Conservation (phyloP, 2,888 invertebrate genomes). For the Torymus texanus region DNA sequence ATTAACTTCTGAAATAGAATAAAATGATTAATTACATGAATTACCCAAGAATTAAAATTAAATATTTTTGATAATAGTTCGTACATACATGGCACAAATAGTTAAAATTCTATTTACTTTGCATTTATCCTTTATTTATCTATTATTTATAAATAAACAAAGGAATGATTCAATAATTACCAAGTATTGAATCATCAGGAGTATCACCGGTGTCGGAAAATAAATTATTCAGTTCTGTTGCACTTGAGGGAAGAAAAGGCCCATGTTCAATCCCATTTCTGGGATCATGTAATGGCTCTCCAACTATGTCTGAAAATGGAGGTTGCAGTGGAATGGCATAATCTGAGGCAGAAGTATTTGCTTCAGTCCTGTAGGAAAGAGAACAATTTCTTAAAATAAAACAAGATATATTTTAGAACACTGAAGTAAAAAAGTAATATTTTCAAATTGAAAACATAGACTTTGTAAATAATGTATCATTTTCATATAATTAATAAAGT, state of each 20-base stretch:
- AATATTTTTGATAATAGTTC: too few relatives aligned
- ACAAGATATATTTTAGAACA: background rate
- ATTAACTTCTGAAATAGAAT: slow-evolving; percentile 58
- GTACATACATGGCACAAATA: too few relatives aligned
- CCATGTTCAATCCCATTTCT: slow-evolving; percentile 69
- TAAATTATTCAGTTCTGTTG: slow-evolving; percentile 67
- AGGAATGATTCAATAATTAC: slow-evolving; percentile 56
- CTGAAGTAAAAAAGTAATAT: too few relatives aligned
- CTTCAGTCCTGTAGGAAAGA: slow-evolving; percentile 54
- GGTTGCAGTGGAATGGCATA: slow-evolving; percentile 45
- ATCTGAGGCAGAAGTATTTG: slow-evolving; percentile 52
- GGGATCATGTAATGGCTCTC: slow-evolving; percentile 64
- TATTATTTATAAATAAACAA: too few relatives aligned
- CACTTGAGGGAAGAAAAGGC: slow-evolving; percentile 70
- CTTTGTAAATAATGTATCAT: too few relatives aligned
- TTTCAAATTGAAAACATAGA: background rate
- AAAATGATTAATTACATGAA: background rate
- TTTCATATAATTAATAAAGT: background rate
- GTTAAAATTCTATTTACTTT: too few relatives aligned
- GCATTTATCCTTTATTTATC: too few relatives aligned
- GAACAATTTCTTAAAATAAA: background rate
- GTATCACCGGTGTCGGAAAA: slow-evolving; percentile 71
- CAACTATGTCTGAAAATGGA: slow-evolving; percentile 34
- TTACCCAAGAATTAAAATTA: too few relatives aligned
- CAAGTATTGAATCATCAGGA: slow-evolving; percentile 71